Evolutionary conservation across 2,797 vertebrate species (phyloP).

Genomic region (Poeciliopsis presidionis): DNA sequence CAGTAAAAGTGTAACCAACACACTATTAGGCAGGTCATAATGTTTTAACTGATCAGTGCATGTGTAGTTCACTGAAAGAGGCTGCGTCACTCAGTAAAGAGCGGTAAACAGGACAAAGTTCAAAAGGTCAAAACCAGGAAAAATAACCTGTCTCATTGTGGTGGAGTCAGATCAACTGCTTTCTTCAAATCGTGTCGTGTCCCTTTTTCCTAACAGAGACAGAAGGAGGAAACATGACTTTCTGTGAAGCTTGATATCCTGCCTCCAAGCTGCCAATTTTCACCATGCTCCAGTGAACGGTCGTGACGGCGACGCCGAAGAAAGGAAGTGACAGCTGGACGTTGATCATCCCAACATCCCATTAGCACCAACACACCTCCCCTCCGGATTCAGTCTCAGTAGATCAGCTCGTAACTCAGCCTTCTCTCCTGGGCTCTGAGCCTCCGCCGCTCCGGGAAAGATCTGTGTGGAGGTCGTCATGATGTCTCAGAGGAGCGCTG

Average conservation of each 20-base stretch:
- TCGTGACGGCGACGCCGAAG: slow-evolving; percentile 28
- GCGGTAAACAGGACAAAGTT: background rate
- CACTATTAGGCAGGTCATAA: background rate
- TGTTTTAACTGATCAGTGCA: background rate
- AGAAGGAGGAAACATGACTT: background rate
- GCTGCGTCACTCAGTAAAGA: background rate
- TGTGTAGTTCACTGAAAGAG: background rate
- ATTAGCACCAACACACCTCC: slow-evolving; percentile 35
- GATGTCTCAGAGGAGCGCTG: slow-evolving; percentile 11
- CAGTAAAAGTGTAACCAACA: background rate
- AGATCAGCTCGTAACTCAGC: slow-evolving; percentile 34
- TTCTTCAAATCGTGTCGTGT: slow-evolving; percentile 7
- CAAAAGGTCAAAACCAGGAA: background rate
- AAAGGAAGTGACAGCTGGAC: slow-evolving; percentile 50
- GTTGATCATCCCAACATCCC: slow-evolving; percentile 45
- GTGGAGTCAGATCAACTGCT: slow-evolving; percentile 8
- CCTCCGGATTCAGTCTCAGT: slow-evolving; percentile 31
- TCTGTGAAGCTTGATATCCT: slow-evolving; percentile 16
- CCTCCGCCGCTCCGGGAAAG: slow-evolving; percentile 23
- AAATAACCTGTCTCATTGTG: background rate
- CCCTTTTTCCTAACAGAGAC: slow-evolving; percentile 5
- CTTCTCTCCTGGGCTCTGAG: slow-evolving; percentile 13
- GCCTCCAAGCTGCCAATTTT: slow-evolving; percentile 28
- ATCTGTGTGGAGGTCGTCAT: slow-evolving; percentile 8
- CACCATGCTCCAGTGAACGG: slow-evolving; percentile 30